Evolutionary conservation across 2,113 vertebrate genomes (phyloP).

Genomic region (Bufo gargarizans): DNA sequence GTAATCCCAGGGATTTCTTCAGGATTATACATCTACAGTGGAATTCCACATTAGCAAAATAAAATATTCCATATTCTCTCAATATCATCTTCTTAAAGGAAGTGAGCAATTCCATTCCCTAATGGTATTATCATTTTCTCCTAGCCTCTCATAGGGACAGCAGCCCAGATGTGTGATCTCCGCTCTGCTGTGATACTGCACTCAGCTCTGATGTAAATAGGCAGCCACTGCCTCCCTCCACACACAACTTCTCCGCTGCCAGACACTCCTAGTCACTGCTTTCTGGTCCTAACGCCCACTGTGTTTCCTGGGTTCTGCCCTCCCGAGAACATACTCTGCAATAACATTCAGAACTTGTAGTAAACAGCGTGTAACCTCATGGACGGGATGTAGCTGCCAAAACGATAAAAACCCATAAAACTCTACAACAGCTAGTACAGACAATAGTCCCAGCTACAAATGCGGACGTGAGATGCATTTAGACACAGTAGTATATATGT

Average conservation of each 20-base stretch:
- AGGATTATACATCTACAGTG: conserved; percentile 12
- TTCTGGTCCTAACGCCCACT: conserved; percentile 81
- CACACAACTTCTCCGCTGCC: conserved; percentile 71
- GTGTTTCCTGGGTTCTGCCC: conserved; percentile 66
- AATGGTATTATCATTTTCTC: conserved; percentile 12
- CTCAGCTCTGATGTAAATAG: conserved; percentile 72
- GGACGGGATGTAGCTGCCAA: background rate
- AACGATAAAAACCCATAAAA: background rate
- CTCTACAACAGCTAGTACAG: background rate
- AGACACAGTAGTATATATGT: background rate
- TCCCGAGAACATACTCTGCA: background rate
- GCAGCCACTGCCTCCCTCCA: conserved; percentile 71
- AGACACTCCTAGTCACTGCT: conserved; percentile 68
- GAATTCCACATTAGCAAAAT: conserved; percentile 9
- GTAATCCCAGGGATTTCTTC: conserved; percentile 32
- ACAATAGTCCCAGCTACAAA: background rate
- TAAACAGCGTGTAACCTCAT: background rate
- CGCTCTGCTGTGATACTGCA: conserved; percentile 64
- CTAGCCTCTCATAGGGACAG: conserved; percentile 17
- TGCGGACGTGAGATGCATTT: background rate
- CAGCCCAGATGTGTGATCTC: conserved; percentile 45
- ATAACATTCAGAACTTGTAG: background rate
- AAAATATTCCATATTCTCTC: background rate
- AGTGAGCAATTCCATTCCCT: background rate
- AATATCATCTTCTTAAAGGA: conserved; percentile 2